Conservation (phyloP, 2,888 invertebrate genomes). For the Lasioglossum vierecki region DNA sequence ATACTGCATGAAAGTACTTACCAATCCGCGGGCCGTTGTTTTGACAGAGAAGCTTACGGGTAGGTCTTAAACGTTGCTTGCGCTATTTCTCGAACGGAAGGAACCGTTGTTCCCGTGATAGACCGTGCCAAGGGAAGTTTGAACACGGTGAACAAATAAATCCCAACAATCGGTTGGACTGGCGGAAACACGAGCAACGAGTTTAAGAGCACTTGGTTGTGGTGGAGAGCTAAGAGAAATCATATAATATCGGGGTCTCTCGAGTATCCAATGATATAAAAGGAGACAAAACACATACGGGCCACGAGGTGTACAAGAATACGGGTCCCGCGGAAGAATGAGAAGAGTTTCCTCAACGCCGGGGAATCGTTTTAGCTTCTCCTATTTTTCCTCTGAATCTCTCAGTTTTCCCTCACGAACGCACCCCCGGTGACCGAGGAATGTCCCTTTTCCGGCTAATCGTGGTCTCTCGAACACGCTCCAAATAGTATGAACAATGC, state of each 20-base stretch:
- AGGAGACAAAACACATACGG: slow-evolving; percentile 77
- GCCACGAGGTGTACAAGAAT: slow-evolving; percentile 56
- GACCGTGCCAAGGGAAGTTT: not conserved
- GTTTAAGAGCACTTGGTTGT: slow-evolving; percentile 27
- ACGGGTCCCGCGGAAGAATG: slow-evolving; percentile 72
- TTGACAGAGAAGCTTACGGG: not conserved
- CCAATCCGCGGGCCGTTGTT: not conserved
- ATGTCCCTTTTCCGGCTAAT: slow-evolving; percentile 50
- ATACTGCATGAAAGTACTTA: not conserved
- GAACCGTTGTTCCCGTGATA: not conserved
- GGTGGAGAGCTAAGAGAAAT: slow-evolving; percentile 70
- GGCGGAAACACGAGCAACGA: slow-evolving; percentile 55
- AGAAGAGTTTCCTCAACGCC: slow-evolving; percentile 73
- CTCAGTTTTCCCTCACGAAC: slow-evolving; percentile 23
- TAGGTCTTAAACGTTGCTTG: not conserved
- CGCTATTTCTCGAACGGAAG: slow-evolving; percentile 13
- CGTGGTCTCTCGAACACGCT: slow-evolving; percentile 55
- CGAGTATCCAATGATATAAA: slow-evolving; percentile 76
- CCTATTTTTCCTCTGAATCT: slow-evolving; percentile 67
- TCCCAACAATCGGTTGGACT: slow-evolving; percentile 58
- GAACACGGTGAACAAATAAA: slow-evolving; percentile 41
- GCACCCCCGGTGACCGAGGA: not conserved
- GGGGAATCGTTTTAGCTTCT: slow-evolving; percentile 61
- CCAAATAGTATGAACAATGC: slow-evolving; percentile 55
- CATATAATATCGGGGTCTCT: slow-evolving; percentile 76